Evolutionary conservation across 1,140 invertebrate species (phyloP), one percentile per base, ranked within the genome.

Genomic region (Hylaeus anthracinus): DNA sequence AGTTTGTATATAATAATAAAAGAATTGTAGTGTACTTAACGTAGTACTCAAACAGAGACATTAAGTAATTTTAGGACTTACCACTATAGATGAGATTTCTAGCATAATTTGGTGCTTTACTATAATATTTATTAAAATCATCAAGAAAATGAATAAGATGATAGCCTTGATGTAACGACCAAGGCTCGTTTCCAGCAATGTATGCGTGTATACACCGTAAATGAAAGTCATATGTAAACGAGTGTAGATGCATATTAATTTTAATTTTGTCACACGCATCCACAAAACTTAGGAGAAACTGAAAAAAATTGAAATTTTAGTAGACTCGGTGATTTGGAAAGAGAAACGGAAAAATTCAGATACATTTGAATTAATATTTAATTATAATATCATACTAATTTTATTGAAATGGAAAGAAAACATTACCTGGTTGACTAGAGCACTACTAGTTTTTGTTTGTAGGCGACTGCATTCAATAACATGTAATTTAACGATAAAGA

Each of bases 171-270:
- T 95, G 94, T 58, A 97, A 94, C 43, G 95, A 93, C 75, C 95
- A 92, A 41, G 95, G 94, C 65, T 92, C 91, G 74, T 94, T 94
- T 39, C 95, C 95, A 80, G 95, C 94, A 51, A 98, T 95, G 85
- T 97, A 97, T 0, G 95, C 94, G 87, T 96, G 95, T 73, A 97
- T 95, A 61, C 95, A 96, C 71, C 97, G 94, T 53, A 98, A 93
- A 92, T 98, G 97, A 90, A 97, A 98, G 91, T 98, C 97, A 87
- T 98, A 97, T 0, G 97, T 97, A 89, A 98, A 98, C 1, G 97
- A 98, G 92, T 98, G 97, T 53, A 98, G 93, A 92, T 98, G 97
- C 94, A 97, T 95, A 55, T 94, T 94, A 58, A 95, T 93, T 92
- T 96, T 97, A 45, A 97, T 95, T 89, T 95, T 95, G 89, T 97